A percentile compares a stretch with the other conserved stretches of the same genome.
Evolutionary conservation across 2,113 vertebrate species (phyloP).

Genomic region (Cynocephalus volans): DNA sequence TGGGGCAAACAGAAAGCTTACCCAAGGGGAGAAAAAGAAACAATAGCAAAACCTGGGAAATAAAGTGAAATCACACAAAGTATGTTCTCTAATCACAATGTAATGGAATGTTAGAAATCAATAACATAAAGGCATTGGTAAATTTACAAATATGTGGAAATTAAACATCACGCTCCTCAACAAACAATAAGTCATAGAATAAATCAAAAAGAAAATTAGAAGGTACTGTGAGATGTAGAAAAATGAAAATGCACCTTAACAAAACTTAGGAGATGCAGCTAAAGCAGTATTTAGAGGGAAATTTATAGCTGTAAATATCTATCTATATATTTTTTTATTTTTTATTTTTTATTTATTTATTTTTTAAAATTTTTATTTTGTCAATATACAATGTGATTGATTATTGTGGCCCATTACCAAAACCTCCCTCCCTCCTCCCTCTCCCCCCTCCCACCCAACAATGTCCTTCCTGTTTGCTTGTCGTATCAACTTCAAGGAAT

Average conservation of each 20-base stretch:
- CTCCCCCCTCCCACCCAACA: too few species aligned
- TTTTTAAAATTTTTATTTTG: too few species aligned
- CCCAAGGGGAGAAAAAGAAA: neutral
- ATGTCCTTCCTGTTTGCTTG: too few species aligned
- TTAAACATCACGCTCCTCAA: neutral
- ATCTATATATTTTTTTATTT: too few species aligned
- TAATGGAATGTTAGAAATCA: neutral
- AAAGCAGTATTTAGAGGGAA: neutral
- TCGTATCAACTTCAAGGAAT: too few species aligned
- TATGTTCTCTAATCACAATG: neutral
- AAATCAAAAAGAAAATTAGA: neutral
- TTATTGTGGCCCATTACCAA: too few species aligned
- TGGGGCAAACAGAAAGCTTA: neutral
- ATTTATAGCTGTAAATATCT: neutral
- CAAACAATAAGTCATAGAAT: neutral
- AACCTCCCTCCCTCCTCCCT: too few species aligned
- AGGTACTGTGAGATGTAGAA: neutral
- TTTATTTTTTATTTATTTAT: too few species aligned
- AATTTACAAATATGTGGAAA: neutral
- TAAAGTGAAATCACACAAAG: neutral
- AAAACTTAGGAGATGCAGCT: neutral
- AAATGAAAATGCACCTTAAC: neutral
- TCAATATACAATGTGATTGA: too few species aligned
- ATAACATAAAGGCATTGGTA: neutral
- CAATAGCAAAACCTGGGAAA: neutral